Conservation (phyloP, 2,888 invertebrate species). For the Rotaria macrura region DNA sequence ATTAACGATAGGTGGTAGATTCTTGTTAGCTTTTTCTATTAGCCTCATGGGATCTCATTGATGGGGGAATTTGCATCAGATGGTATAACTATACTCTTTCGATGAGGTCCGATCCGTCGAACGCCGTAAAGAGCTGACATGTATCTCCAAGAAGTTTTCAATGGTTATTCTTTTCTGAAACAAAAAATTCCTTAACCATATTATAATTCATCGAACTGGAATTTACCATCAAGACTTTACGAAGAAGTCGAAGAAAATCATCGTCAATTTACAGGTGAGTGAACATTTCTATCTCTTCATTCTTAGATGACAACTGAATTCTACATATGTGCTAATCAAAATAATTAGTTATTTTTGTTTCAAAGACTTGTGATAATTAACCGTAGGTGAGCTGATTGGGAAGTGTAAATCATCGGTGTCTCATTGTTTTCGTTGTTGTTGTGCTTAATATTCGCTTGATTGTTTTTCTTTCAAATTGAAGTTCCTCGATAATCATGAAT, state of each 20-base stretch:
- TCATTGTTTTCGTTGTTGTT: too few relatives aligned
- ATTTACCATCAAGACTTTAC: not conserved
- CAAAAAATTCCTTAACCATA: too few relatives aligned
- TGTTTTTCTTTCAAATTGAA: not conserved
- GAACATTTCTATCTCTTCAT: not conserved
- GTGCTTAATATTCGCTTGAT: not conserved
- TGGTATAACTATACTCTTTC: too few relatives aligned
- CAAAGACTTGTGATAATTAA: not conserved
- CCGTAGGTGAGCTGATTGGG: not conserved
- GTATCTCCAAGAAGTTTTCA: too few relatives aligned
- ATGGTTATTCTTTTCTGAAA: too few relatives aligned
- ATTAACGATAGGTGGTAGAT: too few relatives aligned
- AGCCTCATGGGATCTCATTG: too few relatives aligned
- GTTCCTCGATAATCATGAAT: not conserved
- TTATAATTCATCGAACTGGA: not conserved
- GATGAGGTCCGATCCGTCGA: too few relatives aligned
- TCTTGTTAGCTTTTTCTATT: too few relatives aligned
- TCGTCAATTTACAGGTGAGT: not conserved
- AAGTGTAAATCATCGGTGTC: too few relatives aligned
- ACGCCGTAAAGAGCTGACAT: too few relatives aligned
- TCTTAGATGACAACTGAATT: not conserved
- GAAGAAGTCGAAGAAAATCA: not conserved
- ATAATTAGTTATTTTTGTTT: not conserved
- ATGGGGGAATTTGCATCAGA: too few relatives aligned
- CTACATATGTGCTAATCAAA: not conserved